Conservation (phyloP, 2,113 vertebrate species). For the Myotis davidii region DNA sequence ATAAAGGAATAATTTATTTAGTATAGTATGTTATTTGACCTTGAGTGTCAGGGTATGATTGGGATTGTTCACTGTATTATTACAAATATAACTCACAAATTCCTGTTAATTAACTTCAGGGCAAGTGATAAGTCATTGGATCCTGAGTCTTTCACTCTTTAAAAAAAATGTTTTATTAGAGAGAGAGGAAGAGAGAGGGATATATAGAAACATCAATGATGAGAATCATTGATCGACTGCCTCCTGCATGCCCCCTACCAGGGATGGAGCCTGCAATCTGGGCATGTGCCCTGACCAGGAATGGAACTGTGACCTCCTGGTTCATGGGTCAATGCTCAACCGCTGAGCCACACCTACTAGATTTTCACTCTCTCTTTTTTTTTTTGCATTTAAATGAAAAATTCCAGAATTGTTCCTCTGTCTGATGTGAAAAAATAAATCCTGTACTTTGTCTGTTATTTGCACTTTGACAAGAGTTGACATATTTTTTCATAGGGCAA, state of each 20-base stretch:
- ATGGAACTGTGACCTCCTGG: too few species aligned
- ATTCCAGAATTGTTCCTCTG: background rate
- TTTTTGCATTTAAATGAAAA: background rate
- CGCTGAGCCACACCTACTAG: too few species aligned
- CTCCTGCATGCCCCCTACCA: too few species aligned
- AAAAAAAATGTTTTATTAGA: too few species aligned
- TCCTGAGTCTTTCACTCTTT: background rate
- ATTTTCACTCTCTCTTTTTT: background rate
- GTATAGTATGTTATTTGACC: constrained; percentile 48
- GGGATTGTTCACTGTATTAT: constrained; percentile 17
- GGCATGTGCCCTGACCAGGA: too few species aligned
- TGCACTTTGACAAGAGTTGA: constrained; percentile 25
- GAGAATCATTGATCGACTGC: too few species aligned
- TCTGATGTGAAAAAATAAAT: constrained; percentile 45
- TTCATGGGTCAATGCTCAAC: too few species aligned
- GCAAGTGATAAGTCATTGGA: constrained; percentile 49
- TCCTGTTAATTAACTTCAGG: constrained; percentile 46
- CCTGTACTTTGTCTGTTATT: constrained; percentile 42
- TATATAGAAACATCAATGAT: too few species aligned
- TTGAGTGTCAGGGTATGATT: constrained; percentile 28
- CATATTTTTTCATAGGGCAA: constrained; percentile 30
- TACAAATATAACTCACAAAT: constrained; percentile 14
- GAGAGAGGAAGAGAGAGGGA: too few species aligned
- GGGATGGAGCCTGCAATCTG: too few species aligned
- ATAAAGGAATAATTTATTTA: constrained; percentile 42